phyloP scores from a whole-genome alignment of 2,888 invertebrate species.

The Lithodes maja region DNA sequence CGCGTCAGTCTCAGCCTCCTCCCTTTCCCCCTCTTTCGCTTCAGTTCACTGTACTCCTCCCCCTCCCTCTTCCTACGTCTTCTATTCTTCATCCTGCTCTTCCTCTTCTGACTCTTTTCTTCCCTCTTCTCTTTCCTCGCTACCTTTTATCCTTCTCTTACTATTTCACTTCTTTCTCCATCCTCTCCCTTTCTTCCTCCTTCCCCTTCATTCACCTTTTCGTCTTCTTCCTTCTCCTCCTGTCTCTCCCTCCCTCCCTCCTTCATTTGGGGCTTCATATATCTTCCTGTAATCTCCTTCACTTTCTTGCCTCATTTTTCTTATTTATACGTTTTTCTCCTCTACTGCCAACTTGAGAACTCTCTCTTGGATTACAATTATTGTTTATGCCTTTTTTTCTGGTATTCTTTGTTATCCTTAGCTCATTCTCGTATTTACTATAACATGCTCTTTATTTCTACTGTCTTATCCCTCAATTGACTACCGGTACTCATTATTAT shows the following conservation, averaged over 20 bases:
- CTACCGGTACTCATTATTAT: no score
- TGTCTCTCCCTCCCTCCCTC: background rate
- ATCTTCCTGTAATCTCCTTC: background rate
- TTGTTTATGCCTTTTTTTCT: background rate
- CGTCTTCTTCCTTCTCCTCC: background rate
- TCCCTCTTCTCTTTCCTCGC: background rate
- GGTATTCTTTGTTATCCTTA: background rate
- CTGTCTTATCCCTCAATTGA: background rate
- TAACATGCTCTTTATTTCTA: background rate
- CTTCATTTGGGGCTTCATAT: background rate
- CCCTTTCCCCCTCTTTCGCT: no score
- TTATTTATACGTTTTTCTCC: background rate
- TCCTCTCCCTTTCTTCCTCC: background rate
- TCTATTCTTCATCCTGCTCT: background rate
- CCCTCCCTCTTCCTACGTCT: background rate
- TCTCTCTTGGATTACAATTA: background rate
- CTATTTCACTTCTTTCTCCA: background rate
- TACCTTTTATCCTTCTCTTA: background rate
- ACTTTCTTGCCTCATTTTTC: background rate
- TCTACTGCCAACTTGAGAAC: background rate
- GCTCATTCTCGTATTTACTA: background rate
- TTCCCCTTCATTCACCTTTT: background rate
- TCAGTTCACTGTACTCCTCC: background rate
- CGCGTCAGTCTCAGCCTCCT: no score
- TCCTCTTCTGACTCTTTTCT: slow-evolving; percentile 3